Percentiles rank a stretch among this genome's conserved stretches.
phyloP scores from a whole-genome alignment of 1,140 invertebrate genomes.

The Acyrthosiphon pisum region DNA sequence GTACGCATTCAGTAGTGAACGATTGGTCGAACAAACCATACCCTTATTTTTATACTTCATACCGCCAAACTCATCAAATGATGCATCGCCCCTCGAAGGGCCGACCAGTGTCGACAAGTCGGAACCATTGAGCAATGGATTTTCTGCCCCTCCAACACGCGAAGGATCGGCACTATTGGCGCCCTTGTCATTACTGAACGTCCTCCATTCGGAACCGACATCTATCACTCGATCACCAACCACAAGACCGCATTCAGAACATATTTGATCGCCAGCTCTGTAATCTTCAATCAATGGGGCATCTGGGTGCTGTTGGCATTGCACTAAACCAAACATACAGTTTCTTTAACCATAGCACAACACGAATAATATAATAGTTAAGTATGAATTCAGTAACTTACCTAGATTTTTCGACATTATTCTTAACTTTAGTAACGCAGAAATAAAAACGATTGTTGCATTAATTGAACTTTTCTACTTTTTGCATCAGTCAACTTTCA shows the following conservation, averaged over 20 bases:
- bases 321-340: not conserved
- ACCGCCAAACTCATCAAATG: constrained; percentile 82
- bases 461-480: too few species aligned
- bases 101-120: constrained; percentile 98
- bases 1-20: constrained; percentile 84
- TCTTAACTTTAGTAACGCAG: not conserved
- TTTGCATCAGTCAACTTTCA: too few species aligned
- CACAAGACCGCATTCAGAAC: constrained; percentile 97
- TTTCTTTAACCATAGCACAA: not conserved
- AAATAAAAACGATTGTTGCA: too few species aligned
- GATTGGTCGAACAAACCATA: constrained; percentile 48
- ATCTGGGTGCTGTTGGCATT: constrained; percentile 56
- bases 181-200: constrained; percentile 98
- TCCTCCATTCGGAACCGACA: constrained; percentile 99
- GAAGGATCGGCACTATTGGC: constrained; percentile 78
- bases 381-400: not conserved
- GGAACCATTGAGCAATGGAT: constrained; percentile 92
- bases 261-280: constrained; percentile 98
- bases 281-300: constrained; percentile 54
- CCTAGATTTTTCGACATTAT: constrained; percentile 44
- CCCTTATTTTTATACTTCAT: constrained; percentile 74
- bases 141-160: constrained; percentile 97
- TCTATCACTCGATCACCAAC: constrained; percentile 99
- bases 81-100: constrained; percentile 83
- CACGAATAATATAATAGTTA: not conserved